A percentile compares a stretch with the other conserved stretches of the same genome.
These are phyloP conservation scores for Cichladusa arquata DNA, from an alignment of 2,113 vertebrate species.

Conservation along the genomic window DNA sequence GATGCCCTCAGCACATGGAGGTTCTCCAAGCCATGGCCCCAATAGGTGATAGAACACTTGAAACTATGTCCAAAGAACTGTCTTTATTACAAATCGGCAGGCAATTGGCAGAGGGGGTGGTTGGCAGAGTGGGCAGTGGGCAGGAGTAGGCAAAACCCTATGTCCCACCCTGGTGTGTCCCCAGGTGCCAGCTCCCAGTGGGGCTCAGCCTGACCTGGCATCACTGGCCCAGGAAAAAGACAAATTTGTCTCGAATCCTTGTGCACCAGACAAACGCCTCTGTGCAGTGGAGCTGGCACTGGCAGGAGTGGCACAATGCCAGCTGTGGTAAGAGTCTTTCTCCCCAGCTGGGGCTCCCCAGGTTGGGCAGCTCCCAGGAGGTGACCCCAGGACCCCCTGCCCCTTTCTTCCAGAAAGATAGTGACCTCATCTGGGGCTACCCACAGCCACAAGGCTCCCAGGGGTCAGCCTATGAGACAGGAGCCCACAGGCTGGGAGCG, in stretches of 20 bases:
- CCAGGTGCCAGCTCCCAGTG: neutral
- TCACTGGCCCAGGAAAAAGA: neutral
- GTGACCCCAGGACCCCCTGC: neutral
- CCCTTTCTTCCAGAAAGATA: neutral
- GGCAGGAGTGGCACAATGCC: neutral
- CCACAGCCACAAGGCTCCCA: neutral
- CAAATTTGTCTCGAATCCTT: neutral
- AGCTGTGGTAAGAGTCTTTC: neutral
- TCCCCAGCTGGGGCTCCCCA: neutral
- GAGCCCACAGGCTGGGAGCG: neutral
- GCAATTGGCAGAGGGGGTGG: neutral
- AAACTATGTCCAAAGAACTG: neutral
- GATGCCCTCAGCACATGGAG: accelerated
- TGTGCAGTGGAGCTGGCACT: neutral
- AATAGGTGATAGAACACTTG: neutral
- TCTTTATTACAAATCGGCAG: constrained; percentile 42
- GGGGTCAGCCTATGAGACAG: neutral
- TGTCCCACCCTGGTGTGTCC: accelerated
- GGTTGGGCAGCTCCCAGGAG: neutral
- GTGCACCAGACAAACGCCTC: constrained; percentile 2
- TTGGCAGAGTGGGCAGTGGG: neutral
- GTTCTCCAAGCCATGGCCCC: accelerated
- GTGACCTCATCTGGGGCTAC: neutral
- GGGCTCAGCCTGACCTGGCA: neutral
- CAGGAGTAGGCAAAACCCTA: neutral